Conservation (phyloP, 2,888 invertebrate species). For the Physocephala rufipes region DNA sequence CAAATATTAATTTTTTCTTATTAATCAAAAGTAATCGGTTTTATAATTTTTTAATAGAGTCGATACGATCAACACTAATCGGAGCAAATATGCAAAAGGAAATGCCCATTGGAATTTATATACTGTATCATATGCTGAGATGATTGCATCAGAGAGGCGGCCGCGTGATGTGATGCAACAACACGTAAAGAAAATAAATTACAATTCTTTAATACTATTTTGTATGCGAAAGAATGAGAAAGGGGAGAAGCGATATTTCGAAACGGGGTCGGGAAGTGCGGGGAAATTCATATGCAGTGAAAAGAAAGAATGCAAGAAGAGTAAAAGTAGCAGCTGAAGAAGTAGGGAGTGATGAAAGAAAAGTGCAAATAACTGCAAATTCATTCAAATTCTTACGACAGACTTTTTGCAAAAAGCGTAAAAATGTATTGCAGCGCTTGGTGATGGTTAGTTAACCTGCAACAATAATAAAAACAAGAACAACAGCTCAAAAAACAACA, state of each 20-base stretch:
- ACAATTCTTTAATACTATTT: slow-evolving; percentile 5
- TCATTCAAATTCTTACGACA: slow-evolving; percentile 38
- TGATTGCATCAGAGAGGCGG: no score
- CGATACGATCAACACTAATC: background rate
- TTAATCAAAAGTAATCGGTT: slow-evolving; percentile 3
- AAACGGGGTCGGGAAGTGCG: no score
- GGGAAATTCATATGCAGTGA: no score
- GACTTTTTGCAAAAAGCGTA: background rate
- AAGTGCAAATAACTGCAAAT: slow-evolving; percentile 38
- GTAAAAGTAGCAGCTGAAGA: background rate
- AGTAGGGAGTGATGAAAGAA: slow-evolving; percentile 4
- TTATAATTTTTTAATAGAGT: background rate
- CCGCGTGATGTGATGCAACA: no score
- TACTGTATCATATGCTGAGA: background rate
- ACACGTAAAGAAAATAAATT: background rate
- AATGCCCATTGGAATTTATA: background rate
- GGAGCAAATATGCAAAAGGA: background rate
- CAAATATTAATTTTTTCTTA: no score
- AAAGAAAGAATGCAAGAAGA: no score
- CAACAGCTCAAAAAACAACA: background rate
- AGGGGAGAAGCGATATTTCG: no score
- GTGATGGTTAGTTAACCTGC: no score
- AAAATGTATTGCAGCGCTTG: slow-evolving; percentile 7
- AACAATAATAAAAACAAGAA: background rate
- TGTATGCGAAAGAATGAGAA: background rate